Conservation (phyloP, 2,113 vertebrate species). For the Pitta sordida region DNA sequence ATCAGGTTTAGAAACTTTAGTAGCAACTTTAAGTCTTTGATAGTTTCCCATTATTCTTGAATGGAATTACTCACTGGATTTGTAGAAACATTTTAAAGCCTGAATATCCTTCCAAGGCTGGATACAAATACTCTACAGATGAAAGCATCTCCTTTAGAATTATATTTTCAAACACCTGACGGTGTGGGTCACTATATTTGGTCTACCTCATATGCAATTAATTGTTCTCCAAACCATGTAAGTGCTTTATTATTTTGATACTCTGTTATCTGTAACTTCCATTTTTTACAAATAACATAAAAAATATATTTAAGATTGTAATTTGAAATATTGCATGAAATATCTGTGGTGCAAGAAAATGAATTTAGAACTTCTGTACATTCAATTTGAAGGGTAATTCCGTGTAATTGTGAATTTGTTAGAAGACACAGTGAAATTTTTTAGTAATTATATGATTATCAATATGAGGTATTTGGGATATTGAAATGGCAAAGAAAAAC, state of each 20-base stretch:
- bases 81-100: background rate
- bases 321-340: background rate
- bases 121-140: background rate
- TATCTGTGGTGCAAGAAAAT: background rate
- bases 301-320: background rate
- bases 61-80: background rate
- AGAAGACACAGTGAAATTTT: background rate
- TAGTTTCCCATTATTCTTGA: background rate
- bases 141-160: background rate
- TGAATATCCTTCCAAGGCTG: background rate
- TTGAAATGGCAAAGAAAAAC: conserved; percentile 16
- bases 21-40: background rate
- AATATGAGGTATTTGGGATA: background rate
- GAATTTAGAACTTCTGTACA: background rate
- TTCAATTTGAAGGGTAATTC: background rate
- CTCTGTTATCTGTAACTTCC: background rate
- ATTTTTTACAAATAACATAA: background rate
- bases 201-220: background rate
- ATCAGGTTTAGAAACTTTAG: background rate
- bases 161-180: background rate
- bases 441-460: conserved; percentile 11
- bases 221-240: background rate
- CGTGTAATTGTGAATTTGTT: background rate
- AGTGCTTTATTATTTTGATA: conserved; percentile 10
- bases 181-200: background rate